Percentiles rank a stretch among this genome's conserved stretches.
Evolutionary conservation across 2,888 invertebrate species (phyloP).

Genomic region (Stictocephala bisonia): DNA sequence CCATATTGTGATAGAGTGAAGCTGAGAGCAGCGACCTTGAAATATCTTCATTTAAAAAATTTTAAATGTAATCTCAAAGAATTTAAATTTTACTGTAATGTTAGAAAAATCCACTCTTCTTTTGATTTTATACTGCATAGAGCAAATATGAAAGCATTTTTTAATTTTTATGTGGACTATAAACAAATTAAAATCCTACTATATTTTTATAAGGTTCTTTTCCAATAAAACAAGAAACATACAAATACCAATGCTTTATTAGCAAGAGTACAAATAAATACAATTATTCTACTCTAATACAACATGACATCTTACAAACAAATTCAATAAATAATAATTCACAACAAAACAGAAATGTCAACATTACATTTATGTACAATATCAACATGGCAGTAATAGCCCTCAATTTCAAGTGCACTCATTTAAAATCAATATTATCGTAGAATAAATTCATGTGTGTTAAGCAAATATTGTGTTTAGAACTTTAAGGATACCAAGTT

Average conservation of each 20-base stretch:
- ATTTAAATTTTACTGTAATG: too few relatives aligned
- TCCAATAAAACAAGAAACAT: too few relatives aligned
- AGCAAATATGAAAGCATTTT: too few relatives aligned
- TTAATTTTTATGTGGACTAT: too few relatives aligned
- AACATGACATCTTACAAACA: background rate
- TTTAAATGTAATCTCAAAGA: too few relatives aligned
- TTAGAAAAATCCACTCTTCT: too few relatives aligned
- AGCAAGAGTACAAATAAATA: conserved; percentile 24
- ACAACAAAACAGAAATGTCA: background rate
- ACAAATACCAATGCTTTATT: conserved; percentile 23
- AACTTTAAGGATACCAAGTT: background rate
- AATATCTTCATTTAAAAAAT: too few relatives aligned
- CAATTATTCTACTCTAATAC: background rate
- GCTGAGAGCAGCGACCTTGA: too few relatives aligned
- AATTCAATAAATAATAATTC: conserved; percentile 20
- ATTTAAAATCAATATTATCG: conserved; percentile 6
- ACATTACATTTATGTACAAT: conserved; percentile 34
- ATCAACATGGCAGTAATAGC: conserved; percentile 24
- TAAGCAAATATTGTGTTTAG: background rate
- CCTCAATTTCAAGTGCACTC: conserved; percentile 6
- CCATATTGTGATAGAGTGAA: too few relatives aligned
- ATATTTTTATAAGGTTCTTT: too few relatives aligned
- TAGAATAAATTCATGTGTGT: conserved; percentile 4
- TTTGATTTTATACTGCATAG: too few relatives aligned
- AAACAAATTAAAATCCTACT: too few relatives aligned